A percentile compares a stretch with the other conserved stretches of the same genome.
phyloP scores from a whole-genome alignment of 2,113 vertebrate species.

The Grallaria varia region DNA sequence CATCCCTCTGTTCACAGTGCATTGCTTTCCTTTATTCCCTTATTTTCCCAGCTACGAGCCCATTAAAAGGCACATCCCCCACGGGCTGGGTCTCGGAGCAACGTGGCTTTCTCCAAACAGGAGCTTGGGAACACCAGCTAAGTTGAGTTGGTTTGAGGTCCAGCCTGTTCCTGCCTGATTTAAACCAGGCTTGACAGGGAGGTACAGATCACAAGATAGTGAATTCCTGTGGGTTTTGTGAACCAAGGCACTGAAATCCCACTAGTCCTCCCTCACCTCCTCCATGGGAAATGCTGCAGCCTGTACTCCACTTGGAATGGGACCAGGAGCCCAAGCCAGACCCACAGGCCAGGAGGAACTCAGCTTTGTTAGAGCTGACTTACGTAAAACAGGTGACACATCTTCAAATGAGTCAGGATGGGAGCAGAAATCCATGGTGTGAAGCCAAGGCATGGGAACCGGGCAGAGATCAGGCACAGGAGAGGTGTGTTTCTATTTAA shows the following conservation, averaged over 20 bases:
- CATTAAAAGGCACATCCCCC: neutral
- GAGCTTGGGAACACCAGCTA: neutral
- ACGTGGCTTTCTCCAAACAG: neutral
- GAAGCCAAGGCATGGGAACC: neutral
- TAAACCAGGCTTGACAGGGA: neutral
- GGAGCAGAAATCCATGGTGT: accelerated
- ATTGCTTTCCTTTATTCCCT: neutral
- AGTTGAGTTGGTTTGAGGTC: neutral
- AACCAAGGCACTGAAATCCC: neutral
- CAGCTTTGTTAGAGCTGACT: accelerated
- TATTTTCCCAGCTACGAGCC: neutral
- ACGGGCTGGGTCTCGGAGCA: accelerated
- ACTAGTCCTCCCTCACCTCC: neutral
- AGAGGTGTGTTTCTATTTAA: neutral
- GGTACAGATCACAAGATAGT: neutral
- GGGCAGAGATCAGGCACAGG: neutral
- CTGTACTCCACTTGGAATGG: accelerated
- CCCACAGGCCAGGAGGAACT: neutral
- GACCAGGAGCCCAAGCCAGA: neutral
- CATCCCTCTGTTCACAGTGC: neutral
- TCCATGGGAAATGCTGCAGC: neutral
- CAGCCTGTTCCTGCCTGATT: neutral
- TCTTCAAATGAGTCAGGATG: neutral
- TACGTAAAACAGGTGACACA: neutral
- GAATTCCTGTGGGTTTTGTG: neutral